Base-by-base conservation (phyloP, 64 coral and sea anemone species). In the Stichodactyla helianthus region DNA sequence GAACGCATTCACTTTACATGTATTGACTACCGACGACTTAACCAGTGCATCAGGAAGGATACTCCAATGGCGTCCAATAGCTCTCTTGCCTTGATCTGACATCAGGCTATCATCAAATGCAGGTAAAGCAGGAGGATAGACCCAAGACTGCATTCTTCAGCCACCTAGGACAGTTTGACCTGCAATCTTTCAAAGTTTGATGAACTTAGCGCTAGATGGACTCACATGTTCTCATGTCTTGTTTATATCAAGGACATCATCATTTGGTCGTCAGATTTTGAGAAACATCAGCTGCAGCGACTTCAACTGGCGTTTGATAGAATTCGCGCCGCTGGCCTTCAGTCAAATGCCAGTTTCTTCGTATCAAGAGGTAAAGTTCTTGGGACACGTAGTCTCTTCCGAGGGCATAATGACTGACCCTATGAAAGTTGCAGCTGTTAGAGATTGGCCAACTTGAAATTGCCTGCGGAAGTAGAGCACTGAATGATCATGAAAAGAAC, bases 101-200 rank as follows among this genome's bases (percentile, higher is more conserved):
- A 25, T 91, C 84, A 0, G 58, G 84, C 6, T 86, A 92, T 57
- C 84, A 65, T 79, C 91, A 91, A 16, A n/a, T 91, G 20, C 54
- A 70, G 16, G 84, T 91, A 0, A 44, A 77, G 19, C 53, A 55
- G 60, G 56, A 68, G 22, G 84, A 87, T 62, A 55, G 64, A 10
- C 61, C 52, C 4, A 92, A 92, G 71, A 87, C 90, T 27, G 59
- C 79, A 51, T 92, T 84, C 55, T 63, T 83, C 18, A 92, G 44
- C 6, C 61, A 88, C 70, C 80, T 54, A 8, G 91, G 90, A 13
- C 90, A 92, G 52, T 88, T 92, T n/a, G 78, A 54, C 91, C 86
- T 8, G 86, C 50, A 14, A 84, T 20, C 14, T 92, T 92, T 68
- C 78, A 74, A 52, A 19, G 79, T 60, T 68, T 92, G 20, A 88